Evolutionary conservation across 1,140 invertebrate species (phyloP), one percentile per base, ranked within the genome.

Genomic region (Campoletis sonorensis): DNA sequence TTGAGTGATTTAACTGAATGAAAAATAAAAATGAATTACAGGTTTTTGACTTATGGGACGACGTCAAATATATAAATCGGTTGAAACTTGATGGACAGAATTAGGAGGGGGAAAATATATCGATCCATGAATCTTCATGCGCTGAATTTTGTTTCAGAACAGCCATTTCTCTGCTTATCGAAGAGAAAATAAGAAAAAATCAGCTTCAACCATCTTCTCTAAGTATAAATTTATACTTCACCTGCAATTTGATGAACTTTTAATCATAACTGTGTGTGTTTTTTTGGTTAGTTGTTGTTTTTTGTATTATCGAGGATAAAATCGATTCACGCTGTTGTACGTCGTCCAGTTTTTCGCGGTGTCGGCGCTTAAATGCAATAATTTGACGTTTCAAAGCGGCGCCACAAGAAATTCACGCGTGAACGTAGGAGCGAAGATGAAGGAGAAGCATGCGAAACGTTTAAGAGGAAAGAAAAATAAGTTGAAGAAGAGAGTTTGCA

Each of bases 311-410:
- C 30, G 27, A 30, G 27, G 1, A 15, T 18, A 33, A 33, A 33
- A 70, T 70, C 67, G 67, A 33, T 70, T 26, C 67, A 30, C 67
- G 67, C 67, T 16, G 30, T 70, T 70, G 27, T 33, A n/a, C n/a
- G 33, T 70, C 61, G 30, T 64, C 23, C 23, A 64, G 30, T 70
- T 70, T 70, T 70, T 70, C 15, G 67, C 26, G 67, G 30, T 33
- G 30, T 70, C 67, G 67, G 67, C 67, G 30, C 15, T 70, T 33
- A 33, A 70, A 21, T 21, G 15, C 27, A 33, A 70, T 70, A 70
- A 70, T 70, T 70, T 30, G 67, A 70, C 67, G 67, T 70, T 70
- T 18, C n/a, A 70, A n/a, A 70, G 67, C 67, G 67, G 67, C 67
- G 67, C 67, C 67, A 70, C 67, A 15, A 70, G 26, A 70, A 33